These are phyloP conservation scores for Actinostola sp. DNA, from an alignment of 92 coral and sea anemone genomes.

Conservation along the genomic window DNA sequence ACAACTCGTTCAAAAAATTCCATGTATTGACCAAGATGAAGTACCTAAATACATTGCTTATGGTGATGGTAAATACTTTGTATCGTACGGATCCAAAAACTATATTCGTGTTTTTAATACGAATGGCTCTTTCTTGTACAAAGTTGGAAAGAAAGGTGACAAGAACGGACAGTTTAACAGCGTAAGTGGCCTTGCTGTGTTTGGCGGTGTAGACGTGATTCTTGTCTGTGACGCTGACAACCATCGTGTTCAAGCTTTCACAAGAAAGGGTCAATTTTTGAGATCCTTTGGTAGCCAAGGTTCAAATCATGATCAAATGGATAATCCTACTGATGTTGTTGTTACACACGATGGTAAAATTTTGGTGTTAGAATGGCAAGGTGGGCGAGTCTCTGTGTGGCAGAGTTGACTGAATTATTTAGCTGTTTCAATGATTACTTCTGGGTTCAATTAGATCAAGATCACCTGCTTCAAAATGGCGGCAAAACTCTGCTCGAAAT, in stretches of 20 bases:
- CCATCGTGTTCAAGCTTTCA: conserved; percentile 8
- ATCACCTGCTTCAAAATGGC: no score
- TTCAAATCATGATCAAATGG: not conserved
- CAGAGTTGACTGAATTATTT: no score
- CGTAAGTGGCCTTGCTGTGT: conserved; percentile 39
- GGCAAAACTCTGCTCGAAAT: no score
- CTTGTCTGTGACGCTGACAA: conserved; percentile 13
- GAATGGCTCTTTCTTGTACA: conserved; percentile 5
- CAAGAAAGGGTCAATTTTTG: not conserved
- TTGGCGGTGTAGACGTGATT: conserved; percentile 34
- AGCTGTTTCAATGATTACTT: no score
- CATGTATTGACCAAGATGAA: not conserved
- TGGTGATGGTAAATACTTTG: conserved; percentile 9
- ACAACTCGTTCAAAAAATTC: not conserved
- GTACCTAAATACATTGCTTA: conserved; percentile 1
- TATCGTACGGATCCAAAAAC: not conserved
- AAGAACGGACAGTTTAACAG: not conserved
- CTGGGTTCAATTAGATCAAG: no score
- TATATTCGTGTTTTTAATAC: conserved; percentile 3
- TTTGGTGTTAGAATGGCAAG: no score
- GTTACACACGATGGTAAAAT: no score
- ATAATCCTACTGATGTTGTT: no score
- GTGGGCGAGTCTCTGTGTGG: no score
- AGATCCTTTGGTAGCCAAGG: conserved; percentile 4
- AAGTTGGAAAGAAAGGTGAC: conserved; percentile 6